Evolutionary conservation across 2,888 invertebrate genomes (phyloP).

Genomic region (Pyrocoelia pectoralis): DNA sequence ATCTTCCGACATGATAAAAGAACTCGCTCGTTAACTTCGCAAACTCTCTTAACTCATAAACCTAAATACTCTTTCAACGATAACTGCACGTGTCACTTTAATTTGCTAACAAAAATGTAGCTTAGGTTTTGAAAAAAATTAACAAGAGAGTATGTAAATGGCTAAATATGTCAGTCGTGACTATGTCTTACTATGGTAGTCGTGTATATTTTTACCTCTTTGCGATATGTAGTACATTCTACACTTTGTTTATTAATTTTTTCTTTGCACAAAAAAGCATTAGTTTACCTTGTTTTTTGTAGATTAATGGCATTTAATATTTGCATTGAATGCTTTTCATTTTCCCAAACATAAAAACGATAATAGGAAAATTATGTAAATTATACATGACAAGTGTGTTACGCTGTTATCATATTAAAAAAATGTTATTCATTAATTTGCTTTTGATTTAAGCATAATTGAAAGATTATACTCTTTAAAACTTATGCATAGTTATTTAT

Average conservation of each 20-base stretch:
- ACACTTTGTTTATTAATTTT: neutral
- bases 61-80: no score
- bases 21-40: no score
- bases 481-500: neutral
- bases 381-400: neutral
- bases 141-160: no score
- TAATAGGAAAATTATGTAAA: neutral
- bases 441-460: neutral
- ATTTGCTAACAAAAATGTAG: no score
- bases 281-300: neutral
- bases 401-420: neutral
- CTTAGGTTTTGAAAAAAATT: no score
- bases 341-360: neutral
- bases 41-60: no score
- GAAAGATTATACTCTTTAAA: neutral
- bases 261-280: neutral
- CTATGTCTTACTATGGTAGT: neutral
- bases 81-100: no score
- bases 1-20: no score
- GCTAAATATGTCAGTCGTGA: no score
- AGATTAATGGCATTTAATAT: neutral
- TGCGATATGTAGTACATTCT: neutral
- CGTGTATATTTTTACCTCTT: neutral
- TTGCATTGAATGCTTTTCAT: neutral
- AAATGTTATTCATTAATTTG: neutral